phyloP scores from a whole-genome alignment of 2,113 vertebrate species.

The Macroglossus sobrinus region DNA sequence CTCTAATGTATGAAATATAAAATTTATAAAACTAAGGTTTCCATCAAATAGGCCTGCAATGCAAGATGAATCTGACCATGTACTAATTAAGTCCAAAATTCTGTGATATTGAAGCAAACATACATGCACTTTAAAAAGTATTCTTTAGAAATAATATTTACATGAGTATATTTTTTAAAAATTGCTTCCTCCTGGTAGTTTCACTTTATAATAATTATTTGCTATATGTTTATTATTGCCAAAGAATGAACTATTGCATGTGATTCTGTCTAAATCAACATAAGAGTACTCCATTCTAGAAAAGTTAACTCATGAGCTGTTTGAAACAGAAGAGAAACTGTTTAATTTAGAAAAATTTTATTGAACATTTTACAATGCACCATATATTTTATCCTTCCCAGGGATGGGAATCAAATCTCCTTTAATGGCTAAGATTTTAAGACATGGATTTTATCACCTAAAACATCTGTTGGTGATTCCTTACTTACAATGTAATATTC shows the following conservation, averaged over 20 bases:
- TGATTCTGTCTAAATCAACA: neutral
- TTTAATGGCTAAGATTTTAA: neutral
- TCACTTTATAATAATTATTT: neutral
- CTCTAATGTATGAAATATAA: slow-evolving; percentile 29
- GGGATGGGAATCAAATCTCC: neutral
- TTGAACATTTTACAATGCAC: neutral
- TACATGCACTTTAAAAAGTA: neutral
- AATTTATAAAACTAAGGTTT: neutral
- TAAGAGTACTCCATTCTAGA: neutral
- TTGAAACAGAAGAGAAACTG: neutral
- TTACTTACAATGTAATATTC: neutral
- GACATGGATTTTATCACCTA: neutral
- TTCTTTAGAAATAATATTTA: slow-evolving; percentile 20
- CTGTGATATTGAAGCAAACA: neutral
- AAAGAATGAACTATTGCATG: neutral
- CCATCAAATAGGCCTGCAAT: neutral
- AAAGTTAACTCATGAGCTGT: neutral
- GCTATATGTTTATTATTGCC: neutral
- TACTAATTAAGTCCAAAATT: neutral
- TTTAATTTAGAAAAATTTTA: neutral
- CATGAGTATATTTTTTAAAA: neutral
- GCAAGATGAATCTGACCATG: neutral
- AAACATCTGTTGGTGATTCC: neutral
- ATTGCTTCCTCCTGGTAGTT: neutral
- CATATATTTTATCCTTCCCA: neutral